Conservation (phyloP, 1,140 invertebrate species). For the Penaeus indicus region DNA sequence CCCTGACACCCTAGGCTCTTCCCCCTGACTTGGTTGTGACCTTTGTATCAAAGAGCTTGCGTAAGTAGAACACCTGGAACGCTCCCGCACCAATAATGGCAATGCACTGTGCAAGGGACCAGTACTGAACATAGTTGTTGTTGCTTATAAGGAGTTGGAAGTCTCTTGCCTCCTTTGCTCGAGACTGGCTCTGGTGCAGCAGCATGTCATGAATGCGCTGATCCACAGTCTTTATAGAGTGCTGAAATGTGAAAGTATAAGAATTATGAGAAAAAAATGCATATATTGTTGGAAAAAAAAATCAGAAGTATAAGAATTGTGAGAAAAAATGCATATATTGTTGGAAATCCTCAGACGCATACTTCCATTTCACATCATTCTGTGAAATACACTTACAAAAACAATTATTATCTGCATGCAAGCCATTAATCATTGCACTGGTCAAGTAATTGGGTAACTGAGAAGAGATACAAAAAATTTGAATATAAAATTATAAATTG, state of each 20-base stretch:
- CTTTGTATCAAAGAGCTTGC: slow-evolving; percentile 87
- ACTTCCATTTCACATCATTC: too few relatives aligned
- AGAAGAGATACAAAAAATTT: not conserved
- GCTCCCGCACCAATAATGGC: slow-evolving; percentile 83
- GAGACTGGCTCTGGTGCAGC: slow-evolving; percentile 83
- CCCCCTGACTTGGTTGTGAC: slow-evolving; percentile 68
- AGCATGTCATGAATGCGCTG: slow-evolving; percentile 88
- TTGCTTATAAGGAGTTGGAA: slow-evolving; percentile 86
- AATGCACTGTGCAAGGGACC: slow-evolving; percentile 89
- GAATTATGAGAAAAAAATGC: not conserved
- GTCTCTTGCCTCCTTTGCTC: slow-evolving; percentile 84
- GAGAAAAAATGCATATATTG: too few relatives aligned
- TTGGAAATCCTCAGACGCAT: too few relatives aligned
- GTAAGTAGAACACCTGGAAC: slow-evolving; percentile 89
- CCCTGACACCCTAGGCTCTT: slow-evolving; percentile 27
- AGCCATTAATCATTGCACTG: too few relatives aligned
- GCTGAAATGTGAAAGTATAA: slow-evolving; percentile 71
- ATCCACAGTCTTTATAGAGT: slow-evolving; percentile 82
- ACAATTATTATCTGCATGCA: not conserved
- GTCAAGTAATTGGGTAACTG: not conserved
- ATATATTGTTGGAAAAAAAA: not conserved
- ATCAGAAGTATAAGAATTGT: too few relatives aligned
- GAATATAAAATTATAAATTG: slow-evolving; percentile 14
- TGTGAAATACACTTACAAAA: slow-evolving; percentile 72
- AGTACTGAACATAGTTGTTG: slow-evolving; percentile 86